Conservation (phyloP, 2,888 invertebrate genomes). For the Therioaphis trifolii region DNA sequence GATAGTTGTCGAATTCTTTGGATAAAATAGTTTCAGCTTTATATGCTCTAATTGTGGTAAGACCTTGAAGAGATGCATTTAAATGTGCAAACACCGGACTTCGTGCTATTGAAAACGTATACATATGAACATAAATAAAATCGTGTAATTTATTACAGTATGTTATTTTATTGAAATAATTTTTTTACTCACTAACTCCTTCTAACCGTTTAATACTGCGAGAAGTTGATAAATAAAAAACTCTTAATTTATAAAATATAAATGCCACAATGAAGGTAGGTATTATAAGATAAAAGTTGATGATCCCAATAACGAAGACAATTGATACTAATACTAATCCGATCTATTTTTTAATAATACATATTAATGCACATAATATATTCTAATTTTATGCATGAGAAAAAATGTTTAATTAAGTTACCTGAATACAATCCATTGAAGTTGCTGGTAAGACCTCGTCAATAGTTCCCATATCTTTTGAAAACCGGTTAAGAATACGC, state of each 20-base stretch:
- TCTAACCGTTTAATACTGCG: conserved; percentile 78
- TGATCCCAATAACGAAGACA: conserved; percentile 71
- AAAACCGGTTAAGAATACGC: conserved; percentile 86
- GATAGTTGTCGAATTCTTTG: conserved; percentile 68
- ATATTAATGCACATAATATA: background rate
- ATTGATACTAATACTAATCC: conserved; percentile 70
- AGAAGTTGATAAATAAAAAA: conserved; percentile 77
- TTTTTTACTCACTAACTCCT: conserved; percentile 73
- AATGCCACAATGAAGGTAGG: conserved; percentile 73
- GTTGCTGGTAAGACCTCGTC: conserved; percentile 75
- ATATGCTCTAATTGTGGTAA: conserved; percentile 83
- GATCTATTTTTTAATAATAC: conserved; percentile 37
- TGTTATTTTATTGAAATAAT: background rate
- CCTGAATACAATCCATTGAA: conserved; percentile 73
- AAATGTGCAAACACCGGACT: conserved; percentile 87
- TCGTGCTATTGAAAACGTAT: conserved; percentile 78
- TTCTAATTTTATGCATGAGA: too few species aligned
- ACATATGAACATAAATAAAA: conserved; percentile 64
- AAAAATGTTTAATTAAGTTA: too few species aligned
- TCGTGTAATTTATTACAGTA: background rate
- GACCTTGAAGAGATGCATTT: conserved; percentile 81
- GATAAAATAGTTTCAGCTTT: conserved; percentile 76
- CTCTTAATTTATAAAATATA: conserved; percentile 75
- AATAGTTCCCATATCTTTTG: conserved; percentile 85
- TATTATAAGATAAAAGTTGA: conserved; percentile 71